These are phyloP conservation scores for Eupithecia subumbrata DNA, from an alignment of 2,888 invertebrate genomes.

Conservation along the genomic window DNA sequence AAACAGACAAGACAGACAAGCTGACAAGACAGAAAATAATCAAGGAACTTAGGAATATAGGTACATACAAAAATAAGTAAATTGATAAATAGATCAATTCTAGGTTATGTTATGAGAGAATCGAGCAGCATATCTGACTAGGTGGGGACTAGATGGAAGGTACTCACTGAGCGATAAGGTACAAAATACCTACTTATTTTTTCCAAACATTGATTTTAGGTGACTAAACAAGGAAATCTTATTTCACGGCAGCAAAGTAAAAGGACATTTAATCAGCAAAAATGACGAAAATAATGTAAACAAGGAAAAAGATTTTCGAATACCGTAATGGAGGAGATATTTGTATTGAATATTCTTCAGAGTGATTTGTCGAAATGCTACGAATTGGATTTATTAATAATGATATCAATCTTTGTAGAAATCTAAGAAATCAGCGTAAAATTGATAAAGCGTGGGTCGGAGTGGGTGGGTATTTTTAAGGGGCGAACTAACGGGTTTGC, in stretches of 20 bases:
- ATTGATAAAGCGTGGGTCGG: not conserved
- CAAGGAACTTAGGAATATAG: no score
- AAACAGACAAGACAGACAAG: no score
- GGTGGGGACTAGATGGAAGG: no score
- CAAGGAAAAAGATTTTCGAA: conserved; percentile 7
- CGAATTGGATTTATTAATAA: not conserved
- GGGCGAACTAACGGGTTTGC: no score
- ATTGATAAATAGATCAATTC: no score
- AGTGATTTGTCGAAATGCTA: not conserved
- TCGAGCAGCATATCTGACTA: not conserved
- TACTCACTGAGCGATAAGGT: not conserved
- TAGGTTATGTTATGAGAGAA: not conserved
- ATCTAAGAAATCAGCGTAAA: not conserved
- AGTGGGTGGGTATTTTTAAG: not conserved
- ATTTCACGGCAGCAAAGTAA: not conserved
- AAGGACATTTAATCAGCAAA: conserved; percentile 1
- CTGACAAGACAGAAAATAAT: no score
- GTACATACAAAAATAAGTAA: no score
- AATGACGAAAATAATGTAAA: conserved; percentile 2
- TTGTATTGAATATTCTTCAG: not conserved
- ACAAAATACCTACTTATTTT: not conserved
- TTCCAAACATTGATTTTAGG: not conserved
- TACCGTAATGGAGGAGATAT: not conserved
- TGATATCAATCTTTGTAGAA: not conserved
- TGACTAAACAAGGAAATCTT: not conserved